phyloP scores from a whole-genome alignment of 2,888 invertebrate species.

The Pecten maximus region DNA sequence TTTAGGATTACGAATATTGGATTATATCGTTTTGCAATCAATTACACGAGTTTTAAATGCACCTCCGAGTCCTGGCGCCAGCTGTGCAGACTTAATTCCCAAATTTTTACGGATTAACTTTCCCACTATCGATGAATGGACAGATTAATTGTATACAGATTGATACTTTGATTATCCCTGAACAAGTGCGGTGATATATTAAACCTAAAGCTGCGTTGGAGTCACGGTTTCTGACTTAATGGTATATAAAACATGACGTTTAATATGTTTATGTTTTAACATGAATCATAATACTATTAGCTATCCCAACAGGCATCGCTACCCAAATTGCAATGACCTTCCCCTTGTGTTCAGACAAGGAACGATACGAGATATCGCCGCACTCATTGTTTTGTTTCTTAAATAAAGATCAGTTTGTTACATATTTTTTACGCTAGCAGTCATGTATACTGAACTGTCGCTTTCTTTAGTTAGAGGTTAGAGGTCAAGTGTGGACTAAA shows the following conservation, averaged over 20 bases:
- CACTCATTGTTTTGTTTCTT: too few species aligned
- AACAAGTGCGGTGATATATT: neutral
- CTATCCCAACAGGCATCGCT: neutral
- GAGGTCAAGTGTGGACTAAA: constrained; percentile 10
- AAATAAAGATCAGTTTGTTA: too few species aligned
- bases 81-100: neutral
- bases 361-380: too few species aligned
- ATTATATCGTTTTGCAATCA: neutral
- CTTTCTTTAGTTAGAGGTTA: neutral
- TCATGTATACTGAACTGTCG: too few species aligned
- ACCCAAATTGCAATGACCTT: too few species aligned
- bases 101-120: neutral
- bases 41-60: neutral
- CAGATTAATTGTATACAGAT: neutral
- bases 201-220: neutral
- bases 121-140: neutral
- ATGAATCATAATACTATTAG: neutral
- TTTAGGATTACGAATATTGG: neutral
- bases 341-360: neutral
- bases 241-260: neutral
- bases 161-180: neutral
- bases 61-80: neutral
- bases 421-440: neutral
- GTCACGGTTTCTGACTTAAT: neutral
- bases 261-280: neutral